Percentiles rank a stretch among this genome's conserved stretches.
These are phyloP conservation scores for Drosophila bunnanda DNA, from an alignment of 2,888 invertebrate species.

Conservation along the genomic window DNA sequence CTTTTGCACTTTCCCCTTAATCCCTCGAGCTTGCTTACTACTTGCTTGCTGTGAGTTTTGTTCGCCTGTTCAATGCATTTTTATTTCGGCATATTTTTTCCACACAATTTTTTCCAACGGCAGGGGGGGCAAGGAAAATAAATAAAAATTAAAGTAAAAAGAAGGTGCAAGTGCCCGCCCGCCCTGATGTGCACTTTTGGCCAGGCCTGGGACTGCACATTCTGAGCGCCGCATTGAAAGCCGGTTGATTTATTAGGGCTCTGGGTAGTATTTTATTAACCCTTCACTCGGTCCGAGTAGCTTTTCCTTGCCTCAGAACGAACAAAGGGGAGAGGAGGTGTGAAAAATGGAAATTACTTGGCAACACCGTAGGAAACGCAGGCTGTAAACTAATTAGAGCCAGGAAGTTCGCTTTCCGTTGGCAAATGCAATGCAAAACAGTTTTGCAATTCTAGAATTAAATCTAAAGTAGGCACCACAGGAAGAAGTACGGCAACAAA, in stretches of 20 bases:
- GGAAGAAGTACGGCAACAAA: not conserved
- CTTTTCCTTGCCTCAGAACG: not conserved
- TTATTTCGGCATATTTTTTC: conserved; percentile 67
- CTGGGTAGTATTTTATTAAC: conserved; percentile 24
- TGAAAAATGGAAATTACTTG: conserved; percentile 12
- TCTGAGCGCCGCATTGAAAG: conserved; percentile 44
- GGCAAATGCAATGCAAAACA: conserved; percentile 28
- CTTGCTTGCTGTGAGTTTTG: conserved; percentile 54
- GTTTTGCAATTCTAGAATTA: conserved; percentile 18
- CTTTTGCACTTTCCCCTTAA: conserved; percentile 28
- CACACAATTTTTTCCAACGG: conserved; percentile 19
- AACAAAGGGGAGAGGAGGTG: conserved; percentile 1
- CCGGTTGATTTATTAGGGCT: conserved; percentile 44
- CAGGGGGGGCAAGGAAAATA: conserved; percentile 1
- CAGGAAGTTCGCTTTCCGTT: conserved; percentile 62
- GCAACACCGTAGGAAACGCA: conserved; percentile 1
- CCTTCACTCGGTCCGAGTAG: conserved; percentile 1
- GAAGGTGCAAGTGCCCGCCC: not conserved
- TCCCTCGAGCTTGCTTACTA: conserved; percentile 6
- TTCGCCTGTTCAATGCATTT: conserved; percentile 68
- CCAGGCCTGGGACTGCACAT: conserved; percentile 7
- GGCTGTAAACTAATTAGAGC: conserved; percentile 53
- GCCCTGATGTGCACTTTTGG: not conserved
- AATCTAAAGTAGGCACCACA: conserved; percentile 15
- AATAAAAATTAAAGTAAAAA: not conserved